Base-by-base conservation (phyloP, 1,140 invertebrate species). In the Neodiprion pinetum region DNA sequence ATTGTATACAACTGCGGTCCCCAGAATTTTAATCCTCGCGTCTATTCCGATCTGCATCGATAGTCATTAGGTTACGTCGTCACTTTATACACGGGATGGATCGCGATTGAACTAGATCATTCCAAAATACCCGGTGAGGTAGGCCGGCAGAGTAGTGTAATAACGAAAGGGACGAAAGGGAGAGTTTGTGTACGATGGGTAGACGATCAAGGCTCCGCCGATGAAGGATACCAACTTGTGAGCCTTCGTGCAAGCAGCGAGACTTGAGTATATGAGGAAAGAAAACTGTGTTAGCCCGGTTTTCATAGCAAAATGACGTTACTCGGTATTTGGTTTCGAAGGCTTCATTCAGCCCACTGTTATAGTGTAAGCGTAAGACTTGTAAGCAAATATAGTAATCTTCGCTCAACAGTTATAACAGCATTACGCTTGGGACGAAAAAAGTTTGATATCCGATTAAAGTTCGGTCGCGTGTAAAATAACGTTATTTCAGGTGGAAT, bases 41-140 rank as follows among this genome's bases (percentile, higher is more conserved):
- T 47, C 71, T 83, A 79, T 82, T 81, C 71, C 75, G 49, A 79
- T 73, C 79, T 68, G 74, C 78, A 71, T 83, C 80, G 77, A 79
- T 84, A 81, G 80, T 81, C 77, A 79, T 78, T 79, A 66, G 53
- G 28, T 1, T 40, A 40, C 5, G 28, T 40, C 28, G 5, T 40
- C 28, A 5, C 28, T 40, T 40, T 5, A 5, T 40, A 40, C 28
- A 40, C 74, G 71, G 72, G 74, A 75, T 48, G 50, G 75, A 61
- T 81, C 61, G 11, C 11, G 74, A 77, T 76, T 65, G 67, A 80
- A 80, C 50, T 76, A 75, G 81, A 76, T 80, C 78, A 74, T 48
- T 66, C 53, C 76, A 77, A 79, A 83, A 82, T 80, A 80, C 68
- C 70, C 23, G 53, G 53, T 61, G 53, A 17, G 9, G 8, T 17